A percentile compares a stretch with the other conserved stretches of the same genome.
These are phyloP conservation scores for Eumeta japonica DNA, from an alignment of 1,140 invertebrate species.

Conservation along the genomic window DNA sequence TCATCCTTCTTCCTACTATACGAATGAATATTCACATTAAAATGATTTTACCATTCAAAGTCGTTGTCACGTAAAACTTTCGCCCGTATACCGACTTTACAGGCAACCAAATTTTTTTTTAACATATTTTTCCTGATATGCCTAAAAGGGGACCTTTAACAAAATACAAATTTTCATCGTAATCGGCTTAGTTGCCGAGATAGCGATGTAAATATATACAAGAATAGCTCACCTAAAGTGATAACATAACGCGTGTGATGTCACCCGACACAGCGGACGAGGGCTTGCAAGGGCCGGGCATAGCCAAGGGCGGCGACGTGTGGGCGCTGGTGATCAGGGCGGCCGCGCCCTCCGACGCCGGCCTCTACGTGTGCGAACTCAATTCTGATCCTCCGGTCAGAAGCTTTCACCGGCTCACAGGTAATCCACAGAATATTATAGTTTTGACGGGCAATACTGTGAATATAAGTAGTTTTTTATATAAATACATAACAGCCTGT, in stretches of 20 bases:
- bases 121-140: too few species aligned
- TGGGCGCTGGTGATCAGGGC: constrained; percentile 79
- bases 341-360: constrained; percentile 67
- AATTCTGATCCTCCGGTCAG: constrained; percentile 75
- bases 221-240: neutral
- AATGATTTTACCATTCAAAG: too few species aligned
- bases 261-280: constrained; percentile 32
- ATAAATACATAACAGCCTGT: neutral
- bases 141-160: too few species aligned
- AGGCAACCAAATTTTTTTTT: too few species aligned
- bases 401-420: constrained; percentile 73
- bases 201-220: neutral
- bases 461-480: neutral
- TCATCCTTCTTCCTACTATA: too few species aligned
- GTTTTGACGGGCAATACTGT: neutral
- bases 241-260: neutral
- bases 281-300: constrained; percentile 49
- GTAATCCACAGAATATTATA: too few species aligned
- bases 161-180: neutral
- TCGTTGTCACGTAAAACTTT: too few species aligned
- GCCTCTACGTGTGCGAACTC: constrained; percentile 78
- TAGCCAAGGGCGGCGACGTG: constrained; percentile 69
- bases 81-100: too few species aligned
- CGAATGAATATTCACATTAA: too few species aligned
- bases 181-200: neutral